These are phyloP conservation scores for Corythornis madagascariensis DNA, from an alignment of 2,113 vertebrate genomes.

Conservation along the genomic window DNA sequence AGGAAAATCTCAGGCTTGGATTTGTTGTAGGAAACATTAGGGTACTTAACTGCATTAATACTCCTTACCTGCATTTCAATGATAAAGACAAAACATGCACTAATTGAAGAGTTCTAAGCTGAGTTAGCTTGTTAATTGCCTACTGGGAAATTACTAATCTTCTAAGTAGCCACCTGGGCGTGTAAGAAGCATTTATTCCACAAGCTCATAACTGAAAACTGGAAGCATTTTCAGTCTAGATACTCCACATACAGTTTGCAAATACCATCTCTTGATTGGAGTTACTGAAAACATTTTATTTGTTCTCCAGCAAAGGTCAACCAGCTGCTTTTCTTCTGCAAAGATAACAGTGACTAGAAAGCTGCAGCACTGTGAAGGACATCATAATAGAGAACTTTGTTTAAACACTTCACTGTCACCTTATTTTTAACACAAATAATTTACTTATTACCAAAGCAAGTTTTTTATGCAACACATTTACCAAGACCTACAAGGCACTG, in stretches of 20 bases:
- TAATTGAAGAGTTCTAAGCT: neutral
- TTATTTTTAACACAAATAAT: neutral
- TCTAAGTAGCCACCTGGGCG: neutral
- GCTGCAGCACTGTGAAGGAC: neutral
- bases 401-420: fast-evolving
- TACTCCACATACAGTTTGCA: neutral
- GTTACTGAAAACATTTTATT: neutral
- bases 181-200: neutral
- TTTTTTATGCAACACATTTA: neutral
- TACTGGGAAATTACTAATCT: neutral
- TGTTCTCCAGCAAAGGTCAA: neutral
- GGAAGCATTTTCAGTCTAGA: neutral
- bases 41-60: neutral
- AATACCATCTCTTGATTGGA: neutral
- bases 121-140: neutral
- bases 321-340: neutral
- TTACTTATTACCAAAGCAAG: neutral
- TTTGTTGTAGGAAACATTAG: neutral
- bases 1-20: neutral
- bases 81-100: neutral
- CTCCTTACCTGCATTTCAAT: neutral
- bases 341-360: neutral
- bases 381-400: neutral
- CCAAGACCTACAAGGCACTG: neutral
- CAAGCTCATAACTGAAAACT: neutral